These are phyloP conservation scores for Cotesia vestalis DNA, from an alignment of 1,140 invertebrate species.

Conservation along the genomic window DNA sequence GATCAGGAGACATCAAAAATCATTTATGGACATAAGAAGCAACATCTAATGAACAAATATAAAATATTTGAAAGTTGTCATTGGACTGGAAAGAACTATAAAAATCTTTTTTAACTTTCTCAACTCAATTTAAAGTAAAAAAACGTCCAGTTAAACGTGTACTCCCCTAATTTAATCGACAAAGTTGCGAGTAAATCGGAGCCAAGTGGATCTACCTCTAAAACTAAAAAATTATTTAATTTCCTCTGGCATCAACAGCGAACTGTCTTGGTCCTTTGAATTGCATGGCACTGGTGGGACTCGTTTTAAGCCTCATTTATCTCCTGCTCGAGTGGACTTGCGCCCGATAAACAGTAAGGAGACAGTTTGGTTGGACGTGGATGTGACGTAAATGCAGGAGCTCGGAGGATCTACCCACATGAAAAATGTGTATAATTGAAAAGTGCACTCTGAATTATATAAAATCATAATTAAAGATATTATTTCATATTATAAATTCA, in stretches of 20 bases:
- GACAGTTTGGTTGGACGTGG: no score
- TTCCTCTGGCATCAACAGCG: neutral
- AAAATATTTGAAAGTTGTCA: no score
- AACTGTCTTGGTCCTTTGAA: slow-evolving; percentile 24
- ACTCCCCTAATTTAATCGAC: neutral
- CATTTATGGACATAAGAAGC: no score
- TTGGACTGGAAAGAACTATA: no score
- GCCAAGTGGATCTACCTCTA: neutral
- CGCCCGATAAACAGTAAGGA: no score
- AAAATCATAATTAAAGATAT: slow-evolving; percentile 45
- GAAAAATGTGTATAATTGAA: neutral
- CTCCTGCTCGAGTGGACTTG: slow-evolving; percentile 1
- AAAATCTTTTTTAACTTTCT: no score
- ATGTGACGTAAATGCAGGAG: no score
- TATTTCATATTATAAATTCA: neutral
- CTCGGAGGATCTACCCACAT: neutral
- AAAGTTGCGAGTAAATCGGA: neutral
- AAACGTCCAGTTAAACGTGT: no score
- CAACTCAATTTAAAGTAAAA: no score
- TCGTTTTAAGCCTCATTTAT: slow-evolving; percentile 29
- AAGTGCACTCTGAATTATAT: slow-evolving; percentile 36
- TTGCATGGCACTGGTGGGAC: neutral
- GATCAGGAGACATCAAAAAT: no score
- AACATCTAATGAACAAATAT: no score
- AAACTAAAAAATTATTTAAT: slow-evolving; percentile 34